These are phyloP conservation scores for Passer domesticus DNA, from an alignment of 2,113 vertebrate genomes.

Conservation along the genomic window DNA sequence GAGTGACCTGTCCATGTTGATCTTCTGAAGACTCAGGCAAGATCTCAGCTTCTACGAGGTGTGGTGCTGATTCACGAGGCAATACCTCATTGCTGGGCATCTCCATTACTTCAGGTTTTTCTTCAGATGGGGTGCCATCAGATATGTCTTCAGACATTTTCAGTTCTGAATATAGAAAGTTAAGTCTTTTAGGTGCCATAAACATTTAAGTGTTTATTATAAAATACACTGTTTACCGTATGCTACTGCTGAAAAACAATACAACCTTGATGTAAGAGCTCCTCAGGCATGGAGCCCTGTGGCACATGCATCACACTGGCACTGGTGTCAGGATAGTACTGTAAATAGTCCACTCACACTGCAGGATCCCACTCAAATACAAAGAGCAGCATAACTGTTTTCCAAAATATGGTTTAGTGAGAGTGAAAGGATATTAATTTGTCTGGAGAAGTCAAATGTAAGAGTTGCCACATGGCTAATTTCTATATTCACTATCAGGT, in stretches of 20 bases:
- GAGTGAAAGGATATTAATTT: not conserved
- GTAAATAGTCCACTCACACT: not conserved
- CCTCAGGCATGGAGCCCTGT: not conserved
- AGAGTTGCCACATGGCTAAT: not conserved
- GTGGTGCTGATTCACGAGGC: not conserved
- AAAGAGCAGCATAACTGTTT: not conserved
- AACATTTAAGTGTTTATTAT: not conserved
- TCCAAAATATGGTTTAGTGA: not conserved
- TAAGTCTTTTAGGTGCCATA: not conserved
- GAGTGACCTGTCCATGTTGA: not conserved
- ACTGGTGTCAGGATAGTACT: not conserved
- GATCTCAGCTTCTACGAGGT: not conserved
- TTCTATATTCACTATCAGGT: not conserved
- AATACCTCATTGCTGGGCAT: not conserved
- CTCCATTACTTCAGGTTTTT: slow-evolving; percentile 25
- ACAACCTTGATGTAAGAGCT: not conserved
- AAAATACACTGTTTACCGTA: not conserved
- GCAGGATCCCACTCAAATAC: not conserved
- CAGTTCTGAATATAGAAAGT: slow-evolving; percentile 36
- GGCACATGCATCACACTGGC: not conserved
- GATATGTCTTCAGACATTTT: slow-evolving; percentile 70
- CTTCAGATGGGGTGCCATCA: slow-evolving; percentile 30
- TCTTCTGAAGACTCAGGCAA: not conserved
- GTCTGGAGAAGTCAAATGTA: not conserved
- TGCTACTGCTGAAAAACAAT: not conserved